Percentiles rank a stretch among this genome's conserved stretches.
Conservation (phyloP, 2,113 vertebrate genomes). For the Danio rerio region DNA sequence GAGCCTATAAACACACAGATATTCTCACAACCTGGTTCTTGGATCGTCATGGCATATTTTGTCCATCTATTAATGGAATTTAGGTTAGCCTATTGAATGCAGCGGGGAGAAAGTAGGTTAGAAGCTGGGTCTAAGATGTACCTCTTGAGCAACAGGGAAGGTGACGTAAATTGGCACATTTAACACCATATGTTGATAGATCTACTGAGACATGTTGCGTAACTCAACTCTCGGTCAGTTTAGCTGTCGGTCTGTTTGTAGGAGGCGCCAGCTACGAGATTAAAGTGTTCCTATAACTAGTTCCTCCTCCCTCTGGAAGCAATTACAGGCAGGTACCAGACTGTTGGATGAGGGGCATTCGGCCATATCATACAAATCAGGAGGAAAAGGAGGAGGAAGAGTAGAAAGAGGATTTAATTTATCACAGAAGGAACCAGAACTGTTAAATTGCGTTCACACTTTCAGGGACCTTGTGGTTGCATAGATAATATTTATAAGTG, state of each 20-base stretch:
- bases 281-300: slow-evolving; percentile 44
- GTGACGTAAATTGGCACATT: slow-evolving; percentile 25
- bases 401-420: not conserved
- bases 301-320: slow-evolving; percentile 59
- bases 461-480: too few species aligned
- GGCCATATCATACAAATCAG: slow-evolving; percentile 14
- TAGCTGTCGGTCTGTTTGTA: slow-evolving; percentile 24
- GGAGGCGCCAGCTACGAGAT: slow-evolving; percentile 9
- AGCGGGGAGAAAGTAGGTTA: slow-evolving; percentile 73
- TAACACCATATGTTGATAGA: slow-evolving; percentile 12
- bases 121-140: slow-evolving; percentile 56
- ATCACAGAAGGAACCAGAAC: not conserved
- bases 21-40: slow-evolving; percentile 30
- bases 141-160: slow-evolving; percentile 48
- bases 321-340: slow-evolving; percentile 61
- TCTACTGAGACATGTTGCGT: not conserved
- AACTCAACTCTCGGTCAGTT: not conserved
- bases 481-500: too few species aligned
- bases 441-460: too few species aligned
- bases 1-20: slow-evolving; percentile 14
- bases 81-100: slow-evolving; percentile 59
- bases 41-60: slow-evolving; percentile 29
- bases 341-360: slow-evolving; percentile 29
- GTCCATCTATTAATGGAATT: slow-evolving; percentile 70
- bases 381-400: not conserved